Percentiles rank a stretch among this genome's conserved stretches.
These are phyloP conservation scores for Apaloderma vittatum DNA, from an alignment of 2,113 vertebrate genomes.

Conservation along the genomic window DNA sequence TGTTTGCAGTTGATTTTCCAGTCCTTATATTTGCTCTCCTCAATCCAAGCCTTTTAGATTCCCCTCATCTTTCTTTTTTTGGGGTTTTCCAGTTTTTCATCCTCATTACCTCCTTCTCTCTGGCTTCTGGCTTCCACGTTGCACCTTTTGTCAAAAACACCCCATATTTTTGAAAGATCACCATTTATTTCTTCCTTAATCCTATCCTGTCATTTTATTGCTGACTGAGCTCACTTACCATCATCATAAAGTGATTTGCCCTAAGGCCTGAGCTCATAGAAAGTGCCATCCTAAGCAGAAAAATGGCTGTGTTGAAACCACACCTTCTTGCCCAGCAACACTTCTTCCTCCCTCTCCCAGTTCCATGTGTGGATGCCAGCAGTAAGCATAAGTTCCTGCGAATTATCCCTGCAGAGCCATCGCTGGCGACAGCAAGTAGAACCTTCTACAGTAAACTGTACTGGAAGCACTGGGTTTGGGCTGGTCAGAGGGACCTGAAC, in stretches of 20 bases:
- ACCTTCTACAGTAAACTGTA: not conserved
- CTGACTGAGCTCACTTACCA: conserved; percentile 37
- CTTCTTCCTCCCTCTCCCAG: not conserved
- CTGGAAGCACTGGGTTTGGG: rapidly evolving
- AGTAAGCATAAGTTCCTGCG: not conserved
- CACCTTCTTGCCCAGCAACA: not conserved
- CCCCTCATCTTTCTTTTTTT: not conserved
- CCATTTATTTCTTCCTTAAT: conserved; percentile 48
- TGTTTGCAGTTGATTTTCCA: not conserved
- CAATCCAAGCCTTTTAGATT: not conserved
- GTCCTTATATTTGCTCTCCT: not conserved
- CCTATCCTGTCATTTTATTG: conserved; percentile 39
- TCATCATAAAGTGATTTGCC: conserved; percentile 46
- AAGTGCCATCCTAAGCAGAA: conserved; percentile 17
- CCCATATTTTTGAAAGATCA: conserved; percentile 49
- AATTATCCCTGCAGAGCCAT: not conserved
- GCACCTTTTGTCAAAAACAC: conserved; percentile 40
- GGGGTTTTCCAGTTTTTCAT: conserved; percentile 22
- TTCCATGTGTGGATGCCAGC: not conserved
- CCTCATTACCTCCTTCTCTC: not conserved
- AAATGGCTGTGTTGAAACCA: not conserved
- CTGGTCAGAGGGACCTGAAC: not conserved
- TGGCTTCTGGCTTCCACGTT: conserved; percentile 13
- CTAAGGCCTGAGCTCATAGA: not conserved
- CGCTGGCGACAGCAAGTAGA: not conserved